A percentile compares a stretch with the other conserved stretches of the same genome.
These are phyloP conservation scores for Rhinoderma darwinii DNA, from an alignment of 2,113 vertebrate species.

Conservation along the genomic window DNA sequence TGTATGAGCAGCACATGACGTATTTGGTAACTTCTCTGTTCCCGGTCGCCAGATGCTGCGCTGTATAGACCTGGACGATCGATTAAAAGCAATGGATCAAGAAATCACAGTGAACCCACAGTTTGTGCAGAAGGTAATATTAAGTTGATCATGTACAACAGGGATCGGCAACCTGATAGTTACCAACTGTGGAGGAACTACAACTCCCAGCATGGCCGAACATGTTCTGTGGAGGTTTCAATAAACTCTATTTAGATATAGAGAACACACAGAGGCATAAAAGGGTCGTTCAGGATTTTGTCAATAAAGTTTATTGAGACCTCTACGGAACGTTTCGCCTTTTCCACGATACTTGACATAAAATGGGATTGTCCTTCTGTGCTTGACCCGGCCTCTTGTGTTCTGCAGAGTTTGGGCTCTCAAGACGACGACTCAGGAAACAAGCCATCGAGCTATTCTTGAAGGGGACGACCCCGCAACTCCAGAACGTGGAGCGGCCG, in stretches of 20 bases:
- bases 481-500: constrained; percentile 66
- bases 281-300: not conserved
- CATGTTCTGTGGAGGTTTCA: not conserved
- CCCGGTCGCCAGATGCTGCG: constrained; percentile 88
- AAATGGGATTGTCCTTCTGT: constrained; percentile 53
- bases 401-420: constrained; percentile 93
- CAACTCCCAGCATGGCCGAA: not conserved
- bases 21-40: not conserved
- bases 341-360: too few relatives aligned
- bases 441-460: constrained; percentile 99
- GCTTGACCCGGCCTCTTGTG: constrained; percentile 44
- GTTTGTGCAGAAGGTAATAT: constrained; percentile 96
- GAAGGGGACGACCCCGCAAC: constrained; percentile 73
- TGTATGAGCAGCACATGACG: too few relatives aligned
- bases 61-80: constrained; percentile 98
- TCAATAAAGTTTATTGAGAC: too few relatives aligned
- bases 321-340: too few relatives aligned
- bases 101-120: constrained; percentile 99
- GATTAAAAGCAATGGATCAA: constrained; percentile 99
- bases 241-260: not conserved
- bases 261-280: not conserved
- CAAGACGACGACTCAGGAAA: constrained; percentile 98
- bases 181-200: not conserved
- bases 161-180: not conserved
- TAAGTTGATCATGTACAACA: not conserved